phyloP scores from a whole-genome alignment of 2,113 vertebrate species.

The Tinamus guttatus region DNA sequence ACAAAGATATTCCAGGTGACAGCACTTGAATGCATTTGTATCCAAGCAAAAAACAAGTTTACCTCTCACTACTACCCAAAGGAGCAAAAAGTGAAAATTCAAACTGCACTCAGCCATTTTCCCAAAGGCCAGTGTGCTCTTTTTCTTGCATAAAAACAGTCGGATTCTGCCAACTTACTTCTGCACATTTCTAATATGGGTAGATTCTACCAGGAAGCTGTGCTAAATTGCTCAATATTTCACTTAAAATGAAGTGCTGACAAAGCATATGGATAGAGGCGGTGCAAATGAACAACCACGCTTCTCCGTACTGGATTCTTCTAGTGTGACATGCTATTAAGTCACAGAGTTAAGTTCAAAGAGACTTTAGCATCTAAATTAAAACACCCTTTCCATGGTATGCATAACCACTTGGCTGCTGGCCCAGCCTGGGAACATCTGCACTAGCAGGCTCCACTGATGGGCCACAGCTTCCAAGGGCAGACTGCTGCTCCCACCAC shows the following conservation, averaged over 20 bases:
- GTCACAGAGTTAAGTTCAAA: constrained; percentile 29
- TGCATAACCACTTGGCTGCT: background rate
- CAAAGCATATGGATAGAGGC: background rate
- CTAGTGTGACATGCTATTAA: background rate
- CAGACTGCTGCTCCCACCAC: background rate
- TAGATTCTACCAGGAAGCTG: background rate
- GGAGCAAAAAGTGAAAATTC: background rate
- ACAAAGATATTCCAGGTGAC: background rate
- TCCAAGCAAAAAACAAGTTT: background rate
- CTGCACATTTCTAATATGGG: background rate
- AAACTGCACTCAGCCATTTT: background rate
- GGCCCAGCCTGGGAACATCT: background rate
- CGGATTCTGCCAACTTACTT: background rate
- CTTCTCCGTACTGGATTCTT: background rate
- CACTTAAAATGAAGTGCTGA: background rate
- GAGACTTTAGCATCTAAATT: constrained; percentile 35
- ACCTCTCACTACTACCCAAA: background rate
- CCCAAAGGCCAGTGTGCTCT: background rate
- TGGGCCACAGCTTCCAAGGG: background rate
- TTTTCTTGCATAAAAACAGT: background rate
- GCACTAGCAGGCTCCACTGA: rapidly evolving
- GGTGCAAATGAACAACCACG: background rate
- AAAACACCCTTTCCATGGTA: background rate
- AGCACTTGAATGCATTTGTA: background rate
- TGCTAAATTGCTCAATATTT: background rate